These are phyloP conservation scores for Sinocyclocheilus anophthalmus DNA, from an alignment of 2,113 vertebrate species.

Conservation along the genomic window DNA sequence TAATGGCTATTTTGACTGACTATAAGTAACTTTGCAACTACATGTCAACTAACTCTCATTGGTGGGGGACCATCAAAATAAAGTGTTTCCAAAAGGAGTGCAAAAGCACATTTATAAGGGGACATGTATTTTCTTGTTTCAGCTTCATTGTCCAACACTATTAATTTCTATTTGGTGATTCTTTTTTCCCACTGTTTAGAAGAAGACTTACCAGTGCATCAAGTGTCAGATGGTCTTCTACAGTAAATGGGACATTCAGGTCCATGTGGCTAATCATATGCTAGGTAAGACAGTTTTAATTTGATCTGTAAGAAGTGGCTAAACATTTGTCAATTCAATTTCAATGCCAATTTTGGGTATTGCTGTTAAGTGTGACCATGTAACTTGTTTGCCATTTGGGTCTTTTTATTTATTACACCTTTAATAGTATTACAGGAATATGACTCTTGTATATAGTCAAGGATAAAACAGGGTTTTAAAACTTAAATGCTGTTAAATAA, in stretches of 20 bases:
- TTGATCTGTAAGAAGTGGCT: background rate
- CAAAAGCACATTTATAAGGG: background rate
- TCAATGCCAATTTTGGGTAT: background rate
- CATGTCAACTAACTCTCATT: background rate
- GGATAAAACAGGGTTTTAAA: background rate
- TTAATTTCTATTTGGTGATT: background rate
- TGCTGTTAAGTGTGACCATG: background rate
- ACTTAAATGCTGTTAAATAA: background rate
- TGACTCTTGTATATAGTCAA: background rate
- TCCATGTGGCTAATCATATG: constrained; percentile 99
- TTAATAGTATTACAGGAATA: background rate
- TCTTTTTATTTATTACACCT: background rate
- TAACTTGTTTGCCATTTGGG: background rate
- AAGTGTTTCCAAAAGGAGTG: background rate
- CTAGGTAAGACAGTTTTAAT: constrained; percentile 85
- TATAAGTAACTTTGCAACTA: background rate
- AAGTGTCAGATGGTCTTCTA: constrained; percentile 99
- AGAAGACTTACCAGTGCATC: constrained; percentile 99
- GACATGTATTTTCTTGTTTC: background rate
- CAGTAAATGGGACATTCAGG: constrained; percentile 99
- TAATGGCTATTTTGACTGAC: background rate
- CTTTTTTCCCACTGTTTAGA: constrained; percentile 73
- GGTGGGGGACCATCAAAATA: background rate
- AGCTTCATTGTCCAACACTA: background rate
- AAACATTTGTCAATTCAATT: background rate